phyloP scores from a whole-genome alignment of 2,113 vertebrate genomes.

The Synchiropus splendidus region DNA sequence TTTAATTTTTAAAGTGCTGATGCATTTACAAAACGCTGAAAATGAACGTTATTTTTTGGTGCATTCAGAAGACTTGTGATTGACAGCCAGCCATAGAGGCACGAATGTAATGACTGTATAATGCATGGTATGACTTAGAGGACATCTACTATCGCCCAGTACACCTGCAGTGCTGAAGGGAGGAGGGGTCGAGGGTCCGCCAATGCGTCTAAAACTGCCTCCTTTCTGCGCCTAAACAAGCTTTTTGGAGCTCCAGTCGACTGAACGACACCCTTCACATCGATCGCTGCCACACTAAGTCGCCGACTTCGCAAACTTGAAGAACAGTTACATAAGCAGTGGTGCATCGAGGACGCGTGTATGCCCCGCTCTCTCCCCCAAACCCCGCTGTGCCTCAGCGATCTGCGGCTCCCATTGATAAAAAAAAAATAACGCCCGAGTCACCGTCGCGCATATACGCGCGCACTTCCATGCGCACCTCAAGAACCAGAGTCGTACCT shows the following conservation, averaged over 20 bases:
- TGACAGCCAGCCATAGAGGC: no score
- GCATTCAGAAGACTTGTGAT: no score
- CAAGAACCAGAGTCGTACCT: constrained; percentile 55
- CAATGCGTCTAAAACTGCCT: constrained; percentile 47
- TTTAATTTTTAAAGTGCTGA: no score
- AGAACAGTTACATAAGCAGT: no score
- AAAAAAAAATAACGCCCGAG: not conserved
- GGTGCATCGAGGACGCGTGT: no score
- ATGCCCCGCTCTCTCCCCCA: no score
- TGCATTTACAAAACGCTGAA: no score
- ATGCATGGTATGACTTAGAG: not conserved
- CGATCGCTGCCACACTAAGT: constrained; percentile 12
- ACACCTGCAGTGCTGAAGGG: constrained; percentile 49
- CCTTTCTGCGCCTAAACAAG: constrained; percentile 5
- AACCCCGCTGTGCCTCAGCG: constrained; percentile 1
- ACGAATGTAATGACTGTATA: no score
- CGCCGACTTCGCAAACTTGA: not conserved
- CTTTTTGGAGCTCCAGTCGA: not conserved
- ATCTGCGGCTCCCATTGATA: constrained; percentile 5
- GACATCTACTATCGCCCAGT: not conserved
- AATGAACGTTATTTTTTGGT: no score
- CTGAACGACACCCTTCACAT: constrained; percentile 9
- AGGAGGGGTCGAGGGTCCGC: constrained; percentile 4
- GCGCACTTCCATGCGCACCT: not conserved
- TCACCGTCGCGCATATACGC: not conserved